Evolutionary conservation across 2,113 vertebrate genomes (phyloP), one percentile per base, ranked within the genome.

Genomic region (Dunckerocampus dactyliophorus): DNA sequence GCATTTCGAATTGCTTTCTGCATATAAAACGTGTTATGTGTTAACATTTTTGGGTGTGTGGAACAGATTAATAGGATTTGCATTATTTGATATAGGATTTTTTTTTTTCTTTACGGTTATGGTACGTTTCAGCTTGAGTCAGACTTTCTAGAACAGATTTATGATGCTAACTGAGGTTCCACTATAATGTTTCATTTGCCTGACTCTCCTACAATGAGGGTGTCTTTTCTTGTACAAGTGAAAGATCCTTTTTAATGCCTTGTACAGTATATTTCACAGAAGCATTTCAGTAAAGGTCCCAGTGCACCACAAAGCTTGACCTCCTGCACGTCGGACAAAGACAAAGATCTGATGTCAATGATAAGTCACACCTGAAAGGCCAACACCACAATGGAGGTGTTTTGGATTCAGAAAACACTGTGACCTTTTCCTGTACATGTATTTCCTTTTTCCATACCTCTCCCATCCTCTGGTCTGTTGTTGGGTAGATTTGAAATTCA

Each of bases 401-500:
- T 75, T 77, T 79, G 70, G 61, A 82, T 75, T 69, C 57, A 61
- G 48, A 53, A 72, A 67, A 68, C 65, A 58, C 53, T 47, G 59
- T 81, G 79, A 82, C 85, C 81, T 85, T 87, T 77, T 74, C 78
- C 59, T 54, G 53, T 31, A 24, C 54, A 55, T 62, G 61, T 46
- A 20, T 54, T 20, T 54, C 64, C 71, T 64, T 55, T 47, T 28
- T 58, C 63, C 60, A 37, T 49, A 21, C 22, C 61, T 58, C 50
- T 50, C 39, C 62, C 54, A 39, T 39, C 34, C 42, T 17, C 54
- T n/a, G 62, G 75, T 77, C 56, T 43, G 13, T 43, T 43, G 39
- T 43, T 43, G 11, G 39, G 11, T 14, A 14, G 39, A 4, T 43
- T 13, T 43, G 39, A 43, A 43, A 14, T 43, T 43, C 13, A 43